Base-by-base conservation (phyloP, 2,888 invertebrate species). In the Sialis fuliginosa region DNA sequence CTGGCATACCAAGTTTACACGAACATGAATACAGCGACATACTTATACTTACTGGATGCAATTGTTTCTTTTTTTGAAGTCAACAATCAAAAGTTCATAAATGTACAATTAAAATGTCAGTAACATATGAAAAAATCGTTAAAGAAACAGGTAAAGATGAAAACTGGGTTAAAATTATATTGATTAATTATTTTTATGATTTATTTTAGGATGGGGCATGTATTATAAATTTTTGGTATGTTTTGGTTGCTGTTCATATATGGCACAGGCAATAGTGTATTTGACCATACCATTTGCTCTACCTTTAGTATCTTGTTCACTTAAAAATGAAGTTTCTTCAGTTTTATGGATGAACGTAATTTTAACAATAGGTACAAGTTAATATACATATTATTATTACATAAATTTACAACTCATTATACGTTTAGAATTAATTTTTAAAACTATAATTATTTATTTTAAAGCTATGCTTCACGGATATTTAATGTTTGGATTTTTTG, bases 151-250 rank as follows among this genome's bases (percentile, higher is more conserved):
- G 37, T 37, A 37, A 7, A 37, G 12, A 37, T 10, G 22, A 22
- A 22, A 22, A 22, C 22, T 22, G 22, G 2, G 2, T 2, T 22
- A 35, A 2, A 35, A 9, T 9, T 35, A 37, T 37, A 37, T 6
- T 6, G n/a, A 37, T 37, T 37, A 37, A 10, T 6, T 37, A 12
- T 13, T 22, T 42, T 12, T 42, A 22, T 13, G 22, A 30, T 42
- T 31, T 30, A 22, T 55, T 56, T 39, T 47, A 61, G 63, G 63
- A 47, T 64, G 63, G 61, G 65, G 65, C 10, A 49, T 61, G 6
- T 63, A 62, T 49, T 57, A 58, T 46, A 59, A 58, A 50, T 60
- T 63, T 48, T 50, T 62, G 39, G 33, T 62, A 30, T 57, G 55
- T 47, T 54, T 61, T 44, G 54, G 57, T 2, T 56, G 58, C 40